Evolutionary conservation across 2,797 vertebrate genomes (phyloP).

Genomic region (Gadopsis marmoratus): DNA sequence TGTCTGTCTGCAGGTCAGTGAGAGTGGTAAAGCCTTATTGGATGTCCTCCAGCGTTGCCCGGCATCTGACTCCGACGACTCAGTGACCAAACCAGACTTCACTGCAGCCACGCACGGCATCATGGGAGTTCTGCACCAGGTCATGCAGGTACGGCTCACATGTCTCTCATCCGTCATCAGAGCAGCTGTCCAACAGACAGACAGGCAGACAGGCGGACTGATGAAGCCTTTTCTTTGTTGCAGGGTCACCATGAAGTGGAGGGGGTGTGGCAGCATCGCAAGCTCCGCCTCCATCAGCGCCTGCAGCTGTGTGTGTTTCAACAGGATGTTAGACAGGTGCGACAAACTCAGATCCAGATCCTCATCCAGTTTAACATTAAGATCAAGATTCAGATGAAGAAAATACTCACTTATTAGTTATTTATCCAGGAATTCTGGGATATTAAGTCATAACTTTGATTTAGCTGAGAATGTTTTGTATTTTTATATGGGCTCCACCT

Average conservation of each 20-base stretch:
- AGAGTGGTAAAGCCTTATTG: conserved; percentile 95
- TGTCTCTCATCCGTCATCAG: not conserved
- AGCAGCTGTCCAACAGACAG: not conserved
- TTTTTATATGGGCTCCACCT: not conserved
- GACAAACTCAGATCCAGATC: not conserved
- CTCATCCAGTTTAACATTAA: not conserved
- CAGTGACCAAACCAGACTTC: conserved; percentile 92
- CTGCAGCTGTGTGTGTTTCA: conserved; percentile 98
- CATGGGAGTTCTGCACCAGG: conserved; percentile 94
- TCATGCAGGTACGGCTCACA: conserved; percentile 85
- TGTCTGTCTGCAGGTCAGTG: conserved; percentile 89
- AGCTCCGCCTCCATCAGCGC: conserved; percentile 96
- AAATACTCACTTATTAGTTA: too few relatives aligned
- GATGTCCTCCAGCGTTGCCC: conserved; percentile 94
- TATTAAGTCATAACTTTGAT: too few relatives aligned
- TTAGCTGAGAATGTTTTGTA: too few relatives aligned
- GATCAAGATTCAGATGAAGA: not conserved
- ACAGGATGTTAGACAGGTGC: conserved; percentile 97
- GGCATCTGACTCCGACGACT: conserved; percentile 88
- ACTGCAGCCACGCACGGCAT: conserved; percentile 93
- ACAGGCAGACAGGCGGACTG: not conserved
- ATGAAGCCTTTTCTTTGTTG: not conserved
- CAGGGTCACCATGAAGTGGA: conserved; percentile 89
- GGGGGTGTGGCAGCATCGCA: conserved; percentile 95
- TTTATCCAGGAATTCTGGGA: too few relatives aligned